Conservation (phyloP, 1,140 invertebrate genomes). For the Teleogryllus occipitalis region DNA sequence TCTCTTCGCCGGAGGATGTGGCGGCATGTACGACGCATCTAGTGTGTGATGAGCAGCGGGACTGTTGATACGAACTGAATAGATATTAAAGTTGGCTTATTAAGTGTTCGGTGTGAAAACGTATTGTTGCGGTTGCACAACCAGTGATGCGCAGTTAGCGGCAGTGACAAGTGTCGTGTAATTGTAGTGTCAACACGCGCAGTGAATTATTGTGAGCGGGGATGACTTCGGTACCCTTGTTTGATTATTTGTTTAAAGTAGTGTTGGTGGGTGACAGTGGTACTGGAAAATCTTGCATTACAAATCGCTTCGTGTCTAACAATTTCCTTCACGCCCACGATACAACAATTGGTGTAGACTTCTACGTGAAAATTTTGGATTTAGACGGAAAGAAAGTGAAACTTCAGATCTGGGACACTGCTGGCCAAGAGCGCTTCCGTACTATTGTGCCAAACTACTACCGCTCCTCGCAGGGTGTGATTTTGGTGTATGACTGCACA, state of each 20-base stretch:
- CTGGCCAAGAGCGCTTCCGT: conserved; percentile 87
- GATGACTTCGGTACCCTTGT: not conserved
- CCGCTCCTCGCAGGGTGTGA: conserved; percentile 79
- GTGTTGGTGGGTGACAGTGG: not conserved
- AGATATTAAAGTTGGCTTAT: not conserved
- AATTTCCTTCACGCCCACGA: not conserved
- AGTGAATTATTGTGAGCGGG: not conserved
- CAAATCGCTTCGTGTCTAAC: not conserved
- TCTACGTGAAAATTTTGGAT: conserved; percentile 83
- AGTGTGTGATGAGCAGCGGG: not conserved
- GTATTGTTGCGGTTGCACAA: not conserved
- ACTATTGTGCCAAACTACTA: conserved; percentile 92
- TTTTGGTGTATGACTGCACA: conserved; percentile 30
- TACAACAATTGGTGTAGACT: conserved; percentile 24
- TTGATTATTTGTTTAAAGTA: not conserved
- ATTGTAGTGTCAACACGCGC: not conserved
- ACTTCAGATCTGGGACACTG: conserved; percentile 93
- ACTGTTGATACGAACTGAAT: too few species aligned
- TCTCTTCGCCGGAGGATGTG: not conserved
- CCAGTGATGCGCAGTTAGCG: not conserved
- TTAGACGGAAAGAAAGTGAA: conserved; percentile 86
- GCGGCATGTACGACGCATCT: not conserved
- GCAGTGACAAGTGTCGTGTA: not conserved
- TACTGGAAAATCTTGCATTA: not conserved
- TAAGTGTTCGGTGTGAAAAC: not conserved